Conservation (phyloP, 2,113 vertebrate species). For the Atherinomorus stipes region DNA sequence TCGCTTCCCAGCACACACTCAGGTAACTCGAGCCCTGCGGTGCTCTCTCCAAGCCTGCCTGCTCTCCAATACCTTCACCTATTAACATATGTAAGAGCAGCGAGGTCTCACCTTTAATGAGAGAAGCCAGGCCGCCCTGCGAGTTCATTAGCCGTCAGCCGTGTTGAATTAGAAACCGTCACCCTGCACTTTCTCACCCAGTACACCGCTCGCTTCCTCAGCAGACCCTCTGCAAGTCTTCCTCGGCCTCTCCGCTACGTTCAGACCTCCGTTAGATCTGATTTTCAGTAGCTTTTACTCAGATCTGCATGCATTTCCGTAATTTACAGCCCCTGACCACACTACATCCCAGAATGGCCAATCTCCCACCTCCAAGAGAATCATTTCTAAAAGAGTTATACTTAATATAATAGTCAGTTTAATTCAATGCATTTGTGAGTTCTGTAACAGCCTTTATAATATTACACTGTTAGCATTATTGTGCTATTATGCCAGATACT, state of each 20-base stretch:
- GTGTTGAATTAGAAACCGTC: slow-evolving; percentile 55
- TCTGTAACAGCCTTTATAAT: not conserved
- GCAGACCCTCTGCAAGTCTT: not conserved
- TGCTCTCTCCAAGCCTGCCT: slow-evolving; percentile 24
- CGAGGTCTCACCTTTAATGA: slow-evolving; percentile 74
- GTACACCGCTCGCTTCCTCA: slow-evolving; percentile 17
- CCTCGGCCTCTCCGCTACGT: too few species aligned
- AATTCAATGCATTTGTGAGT: not conserved
- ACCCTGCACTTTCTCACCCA: slow-evolving; percentile 45
- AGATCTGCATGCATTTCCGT: too few species aligned
- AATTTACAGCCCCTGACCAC: too few species aligned
- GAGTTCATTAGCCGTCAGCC: slow-evolving; percentile 69
- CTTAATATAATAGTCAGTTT: slow-evolving; percentile 3
- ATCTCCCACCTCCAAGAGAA: too few species aligned
- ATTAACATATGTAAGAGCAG: slow-evolving; percentile 66
- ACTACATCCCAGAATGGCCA: too few species aligned
- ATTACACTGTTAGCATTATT: not conserved
- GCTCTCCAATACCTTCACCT: slow-evolving; percentile 36
- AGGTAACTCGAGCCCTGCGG: slow-evolving; percentile 50
- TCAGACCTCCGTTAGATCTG: too few species aligned
- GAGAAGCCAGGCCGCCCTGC: slow-evolving; percentile 64
- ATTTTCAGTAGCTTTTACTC: too few species aligned
- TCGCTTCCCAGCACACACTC: slow-evolving; percentile 9
- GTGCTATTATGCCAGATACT: not conserved
- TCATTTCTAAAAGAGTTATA: not conserved